A percentile compares a stretch with the other conserved stretches of the same genome.
Conservation (phyloP, 2,113 vertebrate genomes). For the Lucifuga dentata region DNA sequence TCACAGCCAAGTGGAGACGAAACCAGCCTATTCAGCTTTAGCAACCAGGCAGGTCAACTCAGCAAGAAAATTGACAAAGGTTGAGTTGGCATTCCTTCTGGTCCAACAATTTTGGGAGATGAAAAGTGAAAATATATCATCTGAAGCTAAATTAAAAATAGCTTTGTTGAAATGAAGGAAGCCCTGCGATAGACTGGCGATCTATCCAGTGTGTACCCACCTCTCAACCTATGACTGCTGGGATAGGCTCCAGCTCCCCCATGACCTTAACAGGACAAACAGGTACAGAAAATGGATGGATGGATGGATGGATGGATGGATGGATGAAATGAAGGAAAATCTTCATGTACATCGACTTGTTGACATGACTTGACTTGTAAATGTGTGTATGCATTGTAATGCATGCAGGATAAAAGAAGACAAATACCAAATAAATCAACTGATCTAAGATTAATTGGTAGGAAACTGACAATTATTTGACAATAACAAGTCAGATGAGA, state of each 20-base stretch:
- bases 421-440: background rate
- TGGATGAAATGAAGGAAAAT: too few species aligned
- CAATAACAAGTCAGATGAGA: constrained; percentile 11
- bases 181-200: too few species aligned
- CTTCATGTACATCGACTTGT: background rate
- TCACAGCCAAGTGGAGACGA: constrained; percentile 31
- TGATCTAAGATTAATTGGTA: constrained; percentile 5
- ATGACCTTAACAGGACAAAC: too few species aligned
- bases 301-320: too few species aligned
- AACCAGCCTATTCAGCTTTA: constrained; percentile 13
- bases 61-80: background rate
- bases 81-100: background rate
- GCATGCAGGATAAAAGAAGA: constrained; percentile 10
- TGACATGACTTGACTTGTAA: constrained; percentile 11
- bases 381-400: constrained; percentile 3
- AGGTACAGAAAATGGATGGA: too few species aligned
- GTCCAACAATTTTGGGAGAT: background rate
- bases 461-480: constrained; percentile 17
- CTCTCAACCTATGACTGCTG: too few species aligned
- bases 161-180: background rate
- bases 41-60: constrained; percentile 26
- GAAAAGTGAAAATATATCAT: constrained; percentile 11
- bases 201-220: too few species aligned
- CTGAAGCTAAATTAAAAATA: constrained; percentile 8
- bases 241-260: too few species aligned